These are phyloP conservation scores for Podarcis lilfordi DNA, from an alignment of 2,797 vertebrate species.

Conservation along the genomic window DNA sequence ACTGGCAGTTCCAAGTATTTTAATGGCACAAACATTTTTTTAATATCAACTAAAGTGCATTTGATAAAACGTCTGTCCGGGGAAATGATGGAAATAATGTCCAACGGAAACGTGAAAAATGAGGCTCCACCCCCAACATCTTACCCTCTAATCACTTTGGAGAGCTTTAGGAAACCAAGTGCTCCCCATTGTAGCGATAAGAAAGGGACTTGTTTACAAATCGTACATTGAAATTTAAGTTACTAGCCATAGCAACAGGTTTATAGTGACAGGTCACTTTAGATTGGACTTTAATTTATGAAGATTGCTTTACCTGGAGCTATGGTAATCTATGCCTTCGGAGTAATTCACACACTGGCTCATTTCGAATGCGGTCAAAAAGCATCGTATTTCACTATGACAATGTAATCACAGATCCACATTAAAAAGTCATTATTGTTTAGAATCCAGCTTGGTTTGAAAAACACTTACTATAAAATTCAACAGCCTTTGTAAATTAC, in stretches of 20 bases:
- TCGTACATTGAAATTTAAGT: slow-evolving; percentile 74
- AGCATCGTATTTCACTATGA: slow-evolving; percentile 94
- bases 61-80: slow-evolving; percentile 50
- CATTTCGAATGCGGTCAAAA: slow-evolving; percentile 91
- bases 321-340: slow-evolving; percentile 85
- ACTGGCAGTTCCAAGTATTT: slow-evolving; percentile 46
- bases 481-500: slow-evolving; percentile 94
- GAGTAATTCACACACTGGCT: slow-evolving; percentile 91
- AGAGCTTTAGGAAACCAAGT: slow-evolving; percentile 64
- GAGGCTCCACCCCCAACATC: background rate
- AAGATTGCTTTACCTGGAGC: slow-evolving; percentile 94
- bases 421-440: slow-evolving; percentile 99
- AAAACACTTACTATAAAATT: slow-evolving; percentile 96
- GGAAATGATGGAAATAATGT: slow-evolving; percentile 55
- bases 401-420: slow-evolving; percentile 99
- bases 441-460: slow-evolving; percentile 93
- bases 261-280: slow-evolving; percentile 86
- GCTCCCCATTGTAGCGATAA: slow-evolving; percentile 65
- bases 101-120: slow-evolving; percentile 1
- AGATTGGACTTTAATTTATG: slow-evolving; percentile 99
- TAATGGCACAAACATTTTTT: slow-evolving; percentile 57
- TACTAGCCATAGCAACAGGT: slow-evolving; percentile 77
- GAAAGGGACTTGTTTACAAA: slow-evolving; percentile 77
- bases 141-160: slow-evolving; percentile 35
- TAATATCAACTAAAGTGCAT: slow-evolving; percentile 56